Base-by-base conservation (phyloP, 2,888 invertebrate species). In the Cantharis nigra region DNA sequence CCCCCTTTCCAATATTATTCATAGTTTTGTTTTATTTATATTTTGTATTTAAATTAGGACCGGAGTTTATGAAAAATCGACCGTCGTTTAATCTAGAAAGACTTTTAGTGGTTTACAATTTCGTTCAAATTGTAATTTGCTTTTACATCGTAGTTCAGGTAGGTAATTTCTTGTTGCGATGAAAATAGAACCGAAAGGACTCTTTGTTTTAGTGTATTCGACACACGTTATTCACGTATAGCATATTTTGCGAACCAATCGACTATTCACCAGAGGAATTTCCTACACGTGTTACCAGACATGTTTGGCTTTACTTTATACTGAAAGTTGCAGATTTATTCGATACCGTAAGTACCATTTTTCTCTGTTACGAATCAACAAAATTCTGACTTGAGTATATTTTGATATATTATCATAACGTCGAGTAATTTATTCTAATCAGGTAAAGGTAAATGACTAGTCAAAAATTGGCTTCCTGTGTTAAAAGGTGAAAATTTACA, bases 251-350 rank as follows among this genome's bases (percentile, higher is more conserved):
- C 86, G 92, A 95, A 85, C 93, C 94, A 0, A 91, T 94, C 10
- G 93, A 94, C 82, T 93, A 92, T 84, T 91, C 91, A 2, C 88
- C 91, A 11, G 90, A 91, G 76, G 92, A 93, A 0, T 85, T 91
- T 77, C 91, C 93, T 18, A 78, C 93, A 70, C 89, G 92, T 84
- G 90, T 91, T 83, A 89, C 91, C 0, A 89, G 87, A 86, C 88
- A 89, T 23, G 92, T 93, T 28, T 94, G 94, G 90, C 83, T 90
- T 77, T 96, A 94, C 87, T 95, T 93, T 84, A 79, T 93, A 3
- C 89, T 93, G 70, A 96, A 96, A 88, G 86, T 95, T 11, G 84
- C 93, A 10, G 96, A 96, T 87, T 91, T 95, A 2, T 83, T 94
- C 0, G 95, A 96, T 85, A 95, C 95, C 81, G 92, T 94, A 89